phyloP scores from a whole-genome alignment of 2,113 vertebrate genomes.

The Ibidorhyncha struthersii region DNA sequence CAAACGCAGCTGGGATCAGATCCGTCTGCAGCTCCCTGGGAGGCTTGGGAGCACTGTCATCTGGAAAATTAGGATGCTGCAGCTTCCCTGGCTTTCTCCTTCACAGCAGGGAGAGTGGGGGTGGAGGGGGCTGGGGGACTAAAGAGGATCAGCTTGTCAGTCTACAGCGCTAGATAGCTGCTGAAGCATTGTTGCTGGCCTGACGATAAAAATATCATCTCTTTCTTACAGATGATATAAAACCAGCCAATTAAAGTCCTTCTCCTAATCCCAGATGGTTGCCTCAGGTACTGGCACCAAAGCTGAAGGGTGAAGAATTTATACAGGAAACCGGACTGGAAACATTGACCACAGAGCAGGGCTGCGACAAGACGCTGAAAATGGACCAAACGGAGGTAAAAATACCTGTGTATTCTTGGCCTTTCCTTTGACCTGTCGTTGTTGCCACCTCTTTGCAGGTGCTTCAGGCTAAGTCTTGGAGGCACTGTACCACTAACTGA shows the following conservation, averaged over 20 bases:
- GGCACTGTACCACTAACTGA: not conserved
- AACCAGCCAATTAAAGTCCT: not conserved
- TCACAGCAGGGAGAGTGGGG: not conserved
- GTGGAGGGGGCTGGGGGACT: not conserved
- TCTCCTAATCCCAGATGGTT: not conserved
- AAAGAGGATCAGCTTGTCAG: not conserved
- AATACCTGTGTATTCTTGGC: not conserved
- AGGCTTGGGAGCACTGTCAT: not conserved
- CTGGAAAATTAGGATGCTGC: not conserved
- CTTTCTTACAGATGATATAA: not conserved
- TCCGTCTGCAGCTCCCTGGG: not conserved
- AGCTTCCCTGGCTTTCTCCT: not conserved
- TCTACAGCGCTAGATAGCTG: not conserved
- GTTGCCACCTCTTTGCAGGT: not conserved
- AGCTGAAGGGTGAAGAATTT: not conserved
- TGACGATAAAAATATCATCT: not conserved
- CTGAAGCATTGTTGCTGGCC: not conserved
- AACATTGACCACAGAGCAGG: rapidly evolving
- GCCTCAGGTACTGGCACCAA: not conserved
- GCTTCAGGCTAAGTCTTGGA: not conserved
- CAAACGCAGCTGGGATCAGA: not conserved
- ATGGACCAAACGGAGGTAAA: not conserved
- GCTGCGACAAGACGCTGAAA: not conserved
- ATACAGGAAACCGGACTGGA: not conserved
- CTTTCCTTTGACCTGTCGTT: not conserved